phyloP scores from a whole-genome alignment of 1,140 invertebrate genomes.

The Drosophila pallidifrons region DNA sequence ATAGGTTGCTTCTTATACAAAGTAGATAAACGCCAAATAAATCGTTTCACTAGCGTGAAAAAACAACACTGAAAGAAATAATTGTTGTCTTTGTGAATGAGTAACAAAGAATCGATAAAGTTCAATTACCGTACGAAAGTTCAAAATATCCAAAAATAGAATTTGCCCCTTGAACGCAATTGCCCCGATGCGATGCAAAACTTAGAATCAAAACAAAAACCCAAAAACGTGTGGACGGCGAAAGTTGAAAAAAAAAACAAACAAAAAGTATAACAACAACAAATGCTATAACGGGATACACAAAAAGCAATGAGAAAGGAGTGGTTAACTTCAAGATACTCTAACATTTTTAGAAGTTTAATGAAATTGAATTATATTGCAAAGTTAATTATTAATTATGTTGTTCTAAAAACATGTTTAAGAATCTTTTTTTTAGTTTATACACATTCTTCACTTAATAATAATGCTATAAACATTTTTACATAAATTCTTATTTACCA shows the following conservation, averaged over 20 bases:
- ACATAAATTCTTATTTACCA: too few species aligned
- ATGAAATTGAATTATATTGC: too few species aligned
- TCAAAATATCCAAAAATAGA: conserved; percentile 26
- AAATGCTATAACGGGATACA: conserved; percentile 10
- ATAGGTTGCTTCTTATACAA: too few species aligned
- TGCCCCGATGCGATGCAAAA: background rate
- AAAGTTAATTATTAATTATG: too few species aligned
- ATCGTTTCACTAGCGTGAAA: conserved; percentile 3
- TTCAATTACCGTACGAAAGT: conserved; percentile 48
- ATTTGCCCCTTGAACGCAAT: background rate
- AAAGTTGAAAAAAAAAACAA: conserved; percentile 24
- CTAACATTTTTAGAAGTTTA: background rate
- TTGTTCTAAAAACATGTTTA: too few species aligned
- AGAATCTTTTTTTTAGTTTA: too few species aligned
- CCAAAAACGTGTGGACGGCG: conserved; percentile 29
- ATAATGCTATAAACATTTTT: too few species aligned
- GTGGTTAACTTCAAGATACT: conserved; percentile 10
- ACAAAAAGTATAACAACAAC: conserved; percentile 4
- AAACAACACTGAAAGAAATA: conserved; percentile 49
- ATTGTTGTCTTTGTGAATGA: background rate
- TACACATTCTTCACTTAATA: too few species aligned
- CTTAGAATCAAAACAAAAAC: conserved; percentile 73
- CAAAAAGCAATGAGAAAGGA: background rate
- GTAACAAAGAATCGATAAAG: background rate
- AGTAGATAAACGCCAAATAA: conserved; percentile 29